Percentiles rank a stretch among this genome's conserved stretches.
phyloP scores from a whole-genome alignment of 2,113 vertebrate genomes.

The Neoarius graeffei region DNA sequence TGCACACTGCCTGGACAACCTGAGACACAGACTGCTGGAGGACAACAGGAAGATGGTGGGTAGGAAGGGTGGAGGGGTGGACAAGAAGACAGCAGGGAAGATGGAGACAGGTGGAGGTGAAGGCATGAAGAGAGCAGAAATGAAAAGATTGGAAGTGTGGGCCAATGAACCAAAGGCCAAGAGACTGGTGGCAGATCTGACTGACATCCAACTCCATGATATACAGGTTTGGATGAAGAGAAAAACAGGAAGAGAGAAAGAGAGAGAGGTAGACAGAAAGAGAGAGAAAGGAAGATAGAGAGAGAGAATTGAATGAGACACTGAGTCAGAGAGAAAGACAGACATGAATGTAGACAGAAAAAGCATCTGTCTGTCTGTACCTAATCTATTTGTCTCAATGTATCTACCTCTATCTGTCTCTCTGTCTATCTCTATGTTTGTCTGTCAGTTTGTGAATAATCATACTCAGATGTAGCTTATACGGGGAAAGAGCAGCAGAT shows the following conservation, averaged over 20 bases:
- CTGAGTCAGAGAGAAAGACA: neutral
- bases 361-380: neutral
- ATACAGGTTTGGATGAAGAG: conserved; percentile 62
- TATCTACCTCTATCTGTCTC: neutral
- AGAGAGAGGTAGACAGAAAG: neutral
- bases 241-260: neutral
- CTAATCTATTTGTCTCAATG: neutral
- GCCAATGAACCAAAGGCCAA: conserved; percentile 63
- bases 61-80: conserved; percentile 52
- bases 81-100: conserved; percentile 45
- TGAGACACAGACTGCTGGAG: conserved; percentile 67
- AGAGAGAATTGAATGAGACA: neutral
- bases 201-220: conserved; percentile 65
- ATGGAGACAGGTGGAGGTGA: conserved; percentile 18
- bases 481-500: neutral
- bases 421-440: too few species aligned
- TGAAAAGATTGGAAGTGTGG: conserved; percentile 45
- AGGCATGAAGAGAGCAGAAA: conserved; percentile 48
- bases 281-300: neutral
- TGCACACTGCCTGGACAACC: conserved; percentile 58
- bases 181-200: conserved; percentile 71
- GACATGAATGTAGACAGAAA: neutral
- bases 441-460: neutral
- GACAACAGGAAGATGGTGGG: conserved; percentile 47
- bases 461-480: neutral